These are phyloP conservation scores for Ciona savignyi DNA, from an alignment of 23 tunicate species.

Conservation along the genomic window DNA sequence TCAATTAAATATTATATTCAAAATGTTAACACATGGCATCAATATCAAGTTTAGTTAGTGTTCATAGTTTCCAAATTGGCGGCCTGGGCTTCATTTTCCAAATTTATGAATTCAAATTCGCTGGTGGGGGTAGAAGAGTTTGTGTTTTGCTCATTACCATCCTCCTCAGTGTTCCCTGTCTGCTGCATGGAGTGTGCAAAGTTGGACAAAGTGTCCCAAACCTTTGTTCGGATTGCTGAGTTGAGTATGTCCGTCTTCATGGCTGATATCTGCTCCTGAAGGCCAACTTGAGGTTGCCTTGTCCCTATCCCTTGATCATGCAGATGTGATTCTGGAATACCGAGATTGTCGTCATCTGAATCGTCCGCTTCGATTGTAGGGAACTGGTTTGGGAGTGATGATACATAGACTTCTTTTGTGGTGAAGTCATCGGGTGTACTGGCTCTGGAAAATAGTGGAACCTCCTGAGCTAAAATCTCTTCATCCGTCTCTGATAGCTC, in stretches of 20 bases:
- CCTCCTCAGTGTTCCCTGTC: not conserved
- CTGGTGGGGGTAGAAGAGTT: constrained; percentile 22
- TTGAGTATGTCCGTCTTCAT: constrained; percentile 4
- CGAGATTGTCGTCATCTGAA: constrained; percentile 31
- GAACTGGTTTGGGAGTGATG: constrained; percentile 3
- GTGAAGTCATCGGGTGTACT: not conserved
- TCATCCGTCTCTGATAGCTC: too few relatives aligned
- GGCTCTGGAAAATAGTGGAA: too few relatives aligned
- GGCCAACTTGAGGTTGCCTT: not conserved
- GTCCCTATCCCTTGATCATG: not conserved
- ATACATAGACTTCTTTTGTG: not conserved
- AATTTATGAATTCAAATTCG: constrained; percentile 24
- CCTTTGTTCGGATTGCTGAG: constrained; percentile 4
- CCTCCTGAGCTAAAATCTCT: too few relatives aligned
- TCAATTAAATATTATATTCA: too few relatives aligned
- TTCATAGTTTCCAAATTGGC: too few relatives aligned
- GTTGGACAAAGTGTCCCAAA: constrained; percentile 2
- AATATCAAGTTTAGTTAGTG: too few relatives aligned
- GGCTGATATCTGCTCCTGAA: not conserved
- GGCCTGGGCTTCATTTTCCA: constrained; percentile 2
- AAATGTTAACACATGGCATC: too few relatives aligned
- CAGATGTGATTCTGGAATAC: constrained; percentile 6
- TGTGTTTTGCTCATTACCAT: not conserved
- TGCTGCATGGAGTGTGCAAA: constrained; percentile 1
- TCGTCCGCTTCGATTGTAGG: not conserved